A percentile compares a stretch with the other conserved stretches of the same genome.
These are phyloP conservation scores for Pycnonotus jocosus DNA, from an alignment of 2,113 vertebrate species.

Conservation along the genomic window DNA sequence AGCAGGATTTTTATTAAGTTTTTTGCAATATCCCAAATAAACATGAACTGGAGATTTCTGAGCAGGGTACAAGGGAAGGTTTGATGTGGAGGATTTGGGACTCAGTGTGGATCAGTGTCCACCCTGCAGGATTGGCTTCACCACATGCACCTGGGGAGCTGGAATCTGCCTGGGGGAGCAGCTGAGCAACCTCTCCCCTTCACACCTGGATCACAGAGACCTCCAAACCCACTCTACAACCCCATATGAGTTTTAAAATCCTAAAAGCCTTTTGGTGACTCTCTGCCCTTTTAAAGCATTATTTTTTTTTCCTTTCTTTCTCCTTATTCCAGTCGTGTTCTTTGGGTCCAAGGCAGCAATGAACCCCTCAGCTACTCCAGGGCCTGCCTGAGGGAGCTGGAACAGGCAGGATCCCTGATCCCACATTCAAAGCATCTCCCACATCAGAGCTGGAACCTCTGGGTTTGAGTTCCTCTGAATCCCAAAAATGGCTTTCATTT, in stretches of 20 bases:
- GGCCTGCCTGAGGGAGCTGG: neutral
- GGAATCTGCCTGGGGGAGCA: neutral
- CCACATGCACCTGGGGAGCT: neutral
- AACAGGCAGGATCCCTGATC: neutral
- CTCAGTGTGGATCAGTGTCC: no score
- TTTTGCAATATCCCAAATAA: neutral
- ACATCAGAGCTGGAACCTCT: accelerated
- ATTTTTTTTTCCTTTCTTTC: neutral
- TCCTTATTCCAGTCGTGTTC: neutral
- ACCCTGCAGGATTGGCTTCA: accelerated
- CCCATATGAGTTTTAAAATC: neutral
- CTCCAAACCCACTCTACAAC: neutral
- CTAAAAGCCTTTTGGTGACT: neutral
- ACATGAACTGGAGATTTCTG: neutral
- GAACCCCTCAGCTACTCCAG: neutral
- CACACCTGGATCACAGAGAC: neutral
- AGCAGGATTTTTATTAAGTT: neutral
- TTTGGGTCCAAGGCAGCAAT: neutral
- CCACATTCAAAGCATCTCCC: neutral
- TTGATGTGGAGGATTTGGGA: neutral
- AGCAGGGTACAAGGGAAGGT: neutral
- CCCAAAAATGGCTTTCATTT: neutral
- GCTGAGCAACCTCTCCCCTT: neutral
- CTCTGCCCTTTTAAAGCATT: neutral
- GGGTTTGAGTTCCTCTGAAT: neutral